These are phyloP conservation scores for Mamestra configurata DNA, from an alignment of 1,140 invertebrate genomes.

Conservation along the genomic window DNA sequence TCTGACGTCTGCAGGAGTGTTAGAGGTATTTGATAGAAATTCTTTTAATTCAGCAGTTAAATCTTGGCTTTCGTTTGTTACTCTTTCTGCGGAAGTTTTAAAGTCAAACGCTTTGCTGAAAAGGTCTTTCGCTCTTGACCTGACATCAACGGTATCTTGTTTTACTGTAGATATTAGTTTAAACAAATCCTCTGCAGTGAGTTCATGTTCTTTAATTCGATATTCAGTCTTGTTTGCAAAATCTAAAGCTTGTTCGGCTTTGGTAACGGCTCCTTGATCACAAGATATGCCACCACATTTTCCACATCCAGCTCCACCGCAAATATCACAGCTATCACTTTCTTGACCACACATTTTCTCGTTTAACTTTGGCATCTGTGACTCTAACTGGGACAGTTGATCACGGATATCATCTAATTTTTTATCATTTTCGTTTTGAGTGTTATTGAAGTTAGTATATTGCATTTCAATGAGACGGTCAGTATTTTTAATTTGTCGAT, in stretches of 20 bases:
- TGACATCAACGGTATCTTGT: slow-evolving; percentile 87
- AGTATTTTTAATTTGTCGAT: slow-evolving; percentile 94
- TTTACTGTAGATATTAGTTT: slow-evolving; percentile 88
- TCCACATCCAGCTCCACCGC: slow-evolving; percentile 97
- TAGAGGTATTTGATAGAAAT: slow-evolving; percentile 92
- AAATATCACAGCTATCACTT: slow-evolving; percentile 96
- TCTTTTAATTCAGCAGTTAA: slow-evolving; percentile 92
- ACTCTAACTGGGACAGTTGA: slow-evolving; percentile 91
- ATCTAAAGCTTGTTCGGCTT: slow-evolving; percentile 94
- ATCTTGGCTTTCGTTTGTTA: slow-evolving; percentile 87
- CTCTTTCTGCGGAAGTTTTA: slow-evolving; percentile 84
- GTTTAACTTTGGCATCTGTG: slow-evolving; percentile 95
- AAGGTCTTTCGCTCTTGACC: slow-evolving; percentile 85
- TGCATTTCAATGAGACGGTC: slow-evolving; percentile 93
- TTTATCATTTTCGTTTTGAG: slow-evolving; percentile 91
- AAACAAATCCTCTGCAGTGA: slow-evolving; percentile 90
- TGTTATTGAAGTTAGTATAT: slow-evolving; percentile 91
- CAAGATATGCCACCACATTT: slow-evolving; percentile 97
- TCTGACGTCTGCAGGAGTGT: slow-evolving; percentile 94
- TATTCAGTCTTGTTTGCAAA: slow-evolving; percentile 95
- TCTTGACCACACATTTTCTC: slow-evolving; percentile 95
- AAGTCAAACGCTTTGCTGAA: slow-evolving; percentile 85
- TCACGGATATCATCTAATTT: slow-evolving; percentile 89
- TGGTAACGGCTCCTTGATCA: slow-evolving; percentile 95
- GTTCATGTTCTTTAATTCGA: slow-evolving; percentile 94